phyloP scores from a whole-genome alignment of 2,113 vertebrate species.

The Gobio gobio region DNA sequence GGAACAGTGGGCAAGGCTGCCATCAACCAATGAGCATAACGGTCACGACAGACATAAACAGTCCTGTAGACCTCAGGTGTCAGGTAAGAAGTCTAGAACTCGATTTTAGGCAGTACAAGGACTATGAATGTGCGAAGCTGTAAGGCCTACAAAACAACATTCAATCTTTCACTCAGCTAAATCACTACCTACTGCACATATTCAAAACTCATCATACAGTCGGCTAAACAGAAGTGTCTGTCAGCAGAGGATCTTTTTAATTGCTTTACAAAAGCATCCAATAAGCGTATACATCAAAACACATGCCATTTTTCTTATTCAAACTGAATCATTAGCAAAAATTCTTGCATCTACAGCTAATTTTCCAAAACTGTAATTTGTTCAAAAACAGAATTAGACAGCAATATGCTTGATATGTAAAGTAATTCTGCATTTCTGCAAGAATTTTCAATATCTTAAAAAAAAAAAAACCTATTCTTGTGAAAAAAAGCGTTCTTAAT shows the following conservation, averaged over 20 bases:
- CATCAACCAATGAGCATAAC: constrained; percentile 59
- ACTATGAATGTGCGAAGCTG: not conserved
- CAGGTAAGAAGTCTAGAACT: not conserved
- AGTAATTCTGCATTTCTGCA: not conserved
- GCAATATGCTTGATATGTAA: not conserved
- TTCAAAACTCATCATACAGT: not conserved
- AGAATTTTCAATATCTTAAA: not conserved
- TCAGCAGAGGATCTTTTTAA: constrained; percentile 18
- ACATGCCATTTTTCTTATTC: not conserved
- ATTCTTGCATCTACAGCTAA: not conserved
- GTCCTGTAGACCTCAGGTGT: not conserved
- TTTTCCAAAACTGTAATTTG: not conserved
- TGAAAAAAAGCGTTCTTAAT: not conserved
- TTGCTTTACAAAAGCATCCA: not conserved
- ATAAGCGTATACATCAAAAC: not conserved
- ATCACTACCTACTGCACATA: not conserved
- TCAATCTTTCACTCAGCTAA: not conserved
- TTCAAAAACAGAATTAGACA: not conserved
- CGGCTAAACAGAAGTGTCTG: not conserved
- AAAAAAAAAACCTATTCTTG: not conserved
- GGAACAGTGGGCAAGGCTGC: constrained; percentile 57
- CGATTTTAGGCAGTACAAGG: not conserved
- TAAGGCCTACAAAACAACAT: not conserved
- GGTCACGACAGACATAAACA: constrained; percentile 19
- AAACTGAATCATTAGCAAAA: not conserved